A percentile compares a stretch with the other conserved stretches of the same genome.
Evolutionary conservation across 2,797 vertebrate genomes (phyloP).

Genomic region (Eidolon dupreanum): DNA sequence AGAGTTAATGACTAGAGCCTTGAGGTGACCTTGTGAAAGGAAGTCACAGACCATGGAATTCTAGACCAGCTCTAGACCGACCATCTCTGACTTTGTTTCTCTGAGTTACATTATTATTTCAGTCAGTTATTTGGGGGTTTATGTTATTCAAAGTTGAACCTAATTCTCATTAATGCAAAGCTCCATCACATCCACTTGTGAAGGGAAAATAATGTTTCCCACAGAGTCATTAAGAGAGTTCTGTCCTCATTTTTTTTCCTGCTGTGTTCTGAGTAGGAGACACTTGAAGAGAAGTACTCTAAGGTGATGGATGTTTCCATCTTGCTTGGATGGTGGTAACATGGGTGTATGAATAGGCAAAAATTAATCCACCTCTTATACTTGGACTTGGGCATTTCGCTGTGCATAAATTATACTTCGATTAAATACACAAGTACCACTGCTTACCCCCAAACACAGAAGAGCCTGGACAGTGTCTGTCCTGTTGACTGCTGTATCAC

Average conservation of each 20-base stretch:
- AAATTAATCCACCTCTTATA: neutral
- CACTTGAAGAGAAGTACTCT: neutral
- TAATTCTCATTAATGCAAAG: constrained; percentile 7
- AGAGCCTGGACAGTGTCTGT: neutral
- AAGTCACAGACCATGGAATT: neutral
- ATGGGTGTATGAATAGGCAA: neutral
- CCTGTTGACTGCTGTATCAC: fast-evolving
- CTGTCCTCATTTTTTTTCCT: neutral
- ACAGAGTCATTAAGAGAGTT: neutral
- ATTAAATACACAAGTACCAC: neutral
- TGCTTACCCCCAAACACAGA: neutral
- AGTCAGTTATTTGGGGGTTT: neutral
- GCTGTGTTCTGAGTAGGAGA: neutral
- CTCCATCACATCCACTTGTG: neutral
- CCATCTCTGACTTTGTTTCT: neutral
- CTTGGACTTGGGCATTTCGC: neutral
- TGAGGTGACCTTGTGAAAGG: constrained; percentile 5
- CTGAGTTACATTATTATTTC: neutral
- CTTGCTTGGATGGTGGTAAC: neutral
- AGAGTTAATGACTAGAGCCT: neutral
- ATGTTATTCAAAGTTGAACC: neutral
- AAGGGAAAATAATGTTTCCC: neutral
- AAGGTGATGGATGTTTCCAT: neutral
- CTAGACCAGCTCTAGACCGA: neutral
- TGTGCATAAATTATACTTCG: neutral